phyloP scores from a whole-genome alignment of 1,140 invertebrate genomes.

The Acyrthosiphon pisum region DNA sequence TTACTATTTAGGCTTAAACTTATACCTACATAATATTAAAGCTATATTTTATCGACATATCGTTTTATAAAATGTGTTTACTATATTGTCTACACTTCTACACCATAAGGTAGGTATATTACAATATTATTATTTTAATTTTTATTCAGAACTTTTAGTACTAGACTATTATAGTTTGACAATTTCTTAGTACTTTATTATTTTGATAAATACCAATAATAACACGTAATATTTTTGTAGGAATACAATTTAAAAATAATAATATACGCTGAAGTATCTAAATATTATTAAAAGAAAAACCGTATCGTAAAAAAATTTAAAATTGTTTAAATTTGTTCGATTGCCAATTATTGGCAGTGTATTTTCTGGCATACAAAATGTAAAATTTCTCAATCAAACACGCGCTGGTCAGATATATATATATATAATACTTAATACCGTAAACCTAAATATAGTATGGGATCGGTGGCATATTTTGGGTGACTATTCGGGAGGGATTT shows the following conservation, averaged over 20 bases:
- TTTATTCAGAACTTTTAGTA: too few relatives aligned
- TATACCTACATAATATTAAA: neutral
- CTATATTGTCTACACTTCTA: neutral
- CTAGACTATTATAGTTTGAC: too few relatives aligned
- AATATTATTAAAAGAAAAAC: neutral
- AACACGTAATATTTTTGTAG: neutral
- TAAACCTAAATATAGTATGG: neutral
- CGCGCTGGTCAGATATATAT: neutral
- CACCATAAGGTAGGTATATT: too few relatives aligned
- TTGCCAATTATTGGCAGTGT: neutral
- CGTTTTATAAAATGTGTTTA: neutral
- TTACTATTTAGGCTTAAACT: neutral
- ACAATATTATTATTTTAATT: too few relatives aligned
- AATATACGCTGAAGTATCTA: neutral
- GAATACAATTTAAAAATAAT: neutral
- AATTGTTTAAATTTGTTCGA: too few relatives aligned
- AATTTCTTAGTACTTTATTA: too few relatives aligned
- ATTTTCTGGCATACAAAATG: neutral
- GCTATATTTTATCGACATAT: neutral
- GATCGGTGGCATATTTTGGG: too few relatives aligned
- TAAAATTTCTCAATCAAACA: neutral
- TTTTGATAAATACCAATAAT: too few relatives aligned
- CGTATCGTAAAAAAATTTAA: neutral
- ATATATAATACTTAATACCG: neutral
- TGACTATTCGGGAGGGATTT: too few relatives aligned